These are phyloP conservation scores for Sinocyclocheilus anophthalmus DNA, from an alignment of 2,113 vertebrate species.

Conservation along the genomic window DNA sequence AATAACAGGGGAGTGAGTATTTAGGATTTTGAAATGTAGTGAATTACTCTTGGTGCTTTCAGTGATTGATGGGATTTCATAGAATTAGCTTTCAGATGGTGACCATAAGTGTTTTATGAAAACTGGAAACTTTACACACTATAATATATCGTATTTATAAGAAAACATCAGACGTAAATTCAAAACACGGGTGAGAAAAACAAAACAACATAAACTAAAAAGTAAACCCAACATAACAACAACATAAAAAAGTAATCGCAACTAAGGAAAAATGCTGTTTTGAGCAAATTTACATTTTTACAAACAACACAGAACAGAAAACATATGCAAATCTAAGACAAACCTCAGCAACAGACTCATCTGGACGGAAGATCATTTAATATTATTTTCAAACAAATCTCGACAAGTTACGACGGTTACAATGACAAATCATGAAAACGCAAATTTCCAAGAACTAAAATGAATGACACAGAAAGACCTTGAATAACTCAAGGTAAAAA, in stretches of 20 bases:
- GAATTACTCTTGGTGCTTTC: background rate
- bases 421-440: background rate
- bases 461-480: background rate
- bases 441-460: background rate
- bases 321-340: background rate
- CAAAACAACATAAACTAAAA: background rate
- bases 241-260: background rate
- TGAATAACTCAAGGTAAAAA: background rate
- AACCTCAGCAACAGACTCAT: background rate
- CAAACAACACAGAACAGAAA: background rate
- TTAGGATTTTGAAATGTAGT: background rate
- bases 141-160: background rate
- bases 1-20: background rate
- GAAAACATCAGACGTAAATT: background rate
- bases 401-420: background rate
- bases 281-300: background rate
- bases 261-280: background rate
- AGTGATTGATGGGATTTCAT: background rate
- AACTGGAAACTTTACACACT: background rate
- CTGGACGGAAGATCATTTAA: background rate
- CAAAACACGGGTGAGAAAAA: background rate
- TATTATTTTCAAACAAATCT: background rate
- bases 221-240: background rate
- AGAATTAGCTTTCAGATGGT: background rate
- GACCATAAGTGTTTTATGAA: background rate